Conservation (phyloP, 2,113 vertebrate genomes). For the Elanoides forficatus region DNA sequence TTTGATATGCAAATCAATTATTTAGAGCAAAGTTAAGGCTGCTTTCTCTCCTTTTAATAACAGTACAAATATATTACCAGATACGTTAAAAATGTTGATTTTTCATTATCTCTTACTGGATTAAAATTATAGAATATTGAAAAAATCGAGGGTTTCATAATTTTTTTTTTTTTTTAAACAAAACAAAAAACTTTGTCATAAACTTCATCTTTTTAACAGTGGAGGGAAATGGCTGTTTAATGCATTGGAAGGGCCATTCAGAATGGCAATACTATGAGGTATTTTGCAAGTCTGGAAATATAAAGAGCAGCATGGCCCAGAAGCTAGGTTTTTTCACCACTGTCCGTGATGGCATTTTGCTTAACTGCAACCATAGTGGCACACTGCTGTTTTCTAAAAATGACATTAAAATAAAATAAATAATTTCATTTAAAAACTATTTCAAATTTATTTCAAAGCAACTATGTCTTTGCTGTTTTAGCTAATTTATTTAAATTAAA, state of each 20-base stretch:
- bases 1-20: not conserved
- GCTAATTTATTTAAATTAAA: not conserved
- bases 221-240: not conserved
- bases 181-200: not conserved
- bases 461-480: not conserved
- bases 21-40: not conserved
- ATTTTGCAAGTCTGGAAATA: not conserved
- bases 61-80: not conserved
- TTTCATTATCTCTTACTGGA: not conserved
- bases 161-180: not conserved
- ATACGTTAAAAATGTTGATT: not conserved
- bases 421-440: not conserved
- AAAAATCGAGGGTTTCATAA: rapidly evolving
- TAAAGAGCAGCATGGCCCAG: not conserved
- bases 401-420: not conserved
- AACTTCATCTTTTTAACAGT: not conserved
- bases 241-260: not conserved
- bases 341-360: not conserved
- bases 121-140: not conserved
- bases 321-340: rapidly evolving
- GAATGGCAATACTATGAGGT: not conserved
- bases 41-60: not conserved
- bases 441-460: not conserved
- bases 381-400: not conserved
- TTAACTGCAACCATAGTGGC: not conserved